Evolutionary conservation across 2,888 invertebrate genomes (phyloP), one percentile per base, ranked within the genome.

Genomic region (Oxytorus armatus): DNA sequence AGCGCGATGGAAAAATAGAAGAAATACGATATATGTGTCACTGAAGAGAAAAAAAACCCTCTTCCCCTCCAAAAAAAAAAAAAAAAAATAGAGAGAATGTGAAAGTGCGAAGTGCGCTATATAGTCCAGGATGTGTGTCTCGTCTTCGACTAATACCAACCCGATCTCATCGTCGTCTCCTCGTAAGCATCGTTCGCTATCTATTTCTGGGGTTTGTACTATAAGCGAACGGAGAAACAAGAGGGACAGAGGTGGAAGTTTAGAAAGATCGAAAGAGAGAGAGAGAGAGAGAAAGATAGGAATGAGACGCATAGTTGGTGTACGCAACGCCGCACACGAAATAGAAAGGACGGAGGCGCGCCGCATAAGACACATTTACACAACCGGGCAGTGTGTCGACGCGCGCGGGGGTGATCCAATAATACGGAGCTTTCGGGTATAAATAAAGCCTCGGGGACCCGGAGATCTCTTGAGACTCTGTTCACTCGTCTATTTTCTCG

Each of bases 371-470:
- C 84, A 86, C 85, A 86, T 86, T 87, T 84, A 85, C 83, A 85
- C 82, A 66, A 77, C 85, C 83, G 82, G 83, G 83, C 81, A 82
- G 85, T 85, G 86, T 88, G 74, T 74, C 74, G 74, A 61, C 61
- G 66, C 85, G 80, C 82, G 89, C 90, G 90, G 90, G 90, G 89
- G 90, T 90, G 90, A 90, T 90, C 90, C 90, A 90, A 90, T 90
- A 90, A 91, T 90, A 90, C 89, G 85, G 88, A 88, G 90, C 90
- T 90, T 89, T 87, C n/a, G 89, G 86, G 89, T 90, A 90, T 90
- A 91, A 90, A 91, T 90, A 90, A 87, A 90, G 89, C 85, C 86
- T 83, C 87, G 87, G 85, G 84, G 81, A 82, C 87, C 86, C 88
- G 87, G 87, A 88, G 89, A 90, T 89, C 84, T 84, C 85, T 82